Conservation (phyloP, 2,797 vertebrate species). For the Sciaenops ocellatus region DNA sequence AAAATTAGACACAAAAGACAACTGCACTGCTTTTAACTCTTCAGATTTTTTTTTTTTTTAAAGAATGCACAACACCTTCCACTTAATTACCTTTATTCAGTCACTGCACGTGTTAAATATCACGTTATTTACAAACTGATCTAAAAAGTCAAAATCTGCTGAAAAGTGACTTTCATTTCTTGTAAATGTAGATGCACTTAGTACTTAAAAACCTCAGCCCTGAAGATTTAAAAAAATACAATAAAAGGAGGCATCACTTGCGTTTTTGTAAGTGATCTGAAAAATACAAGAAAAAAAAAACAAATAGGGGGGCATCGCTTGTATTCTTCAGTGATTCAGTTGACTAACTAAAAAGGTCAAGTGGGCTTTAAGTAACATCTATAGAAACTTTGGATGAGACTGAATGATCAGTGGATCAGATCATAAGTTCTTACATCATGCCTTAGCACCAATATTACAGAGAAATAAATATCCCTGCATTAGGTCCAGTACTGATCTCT, state of each 20-base stretch:
- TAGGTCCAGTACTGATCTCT: slow-evolving; percentile 81
- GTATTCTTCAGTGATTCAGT: slow-evolving; percentile 58
- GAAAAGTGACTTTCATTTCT: slow-evolving; percentile 74
- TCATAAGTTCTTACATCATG: slow-evolving; percentile 73
- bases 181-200: slow-evolving; percentile 78
- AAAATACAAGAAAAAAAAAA: slow-evolving; percentile 53
- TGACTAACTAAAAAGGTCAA: slow-evolving; percentile 54
- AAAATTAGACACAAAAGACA: slow-evolving; percentile 78
- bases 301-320: slow-evolving; percentile 11
- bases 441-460: slow-evolving; percentile 83
- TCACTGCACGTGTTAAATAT: slow-evolving; percentile 80
- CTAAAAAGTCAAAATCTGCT: slow-evolving; percentile 77
- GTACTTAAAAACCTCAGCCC: slow-evolving; percentile 80
- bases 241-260: slow-evolving; percentile 65
- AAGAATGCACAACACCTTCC: slow-evolving; percentile 81
- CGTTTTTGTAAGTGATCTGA: slow-evolving; percentile 50
- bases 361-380: slow-evolving; percentile 71
- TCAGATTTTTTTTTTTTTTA: slow-evolving; percentile 55
- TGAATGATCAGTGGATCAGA: slow-evolving; percentile 67
- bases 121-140: slow-evolving; percentile 84
- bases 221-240: slow-evolving; percentile 75
- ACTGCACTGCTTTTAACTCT: slow-evolving; percentile 80
- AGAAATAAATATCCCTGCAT: slow-evolving; percentile 69
- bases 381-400: slow-evolving; percentile 80
- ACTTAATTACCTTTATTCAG: slow-evolving; percentile 80